phyloP scores from a whole-genome alignment of 2,797 vertebrate genomes.

The Enteromius treurensis region DNA sequence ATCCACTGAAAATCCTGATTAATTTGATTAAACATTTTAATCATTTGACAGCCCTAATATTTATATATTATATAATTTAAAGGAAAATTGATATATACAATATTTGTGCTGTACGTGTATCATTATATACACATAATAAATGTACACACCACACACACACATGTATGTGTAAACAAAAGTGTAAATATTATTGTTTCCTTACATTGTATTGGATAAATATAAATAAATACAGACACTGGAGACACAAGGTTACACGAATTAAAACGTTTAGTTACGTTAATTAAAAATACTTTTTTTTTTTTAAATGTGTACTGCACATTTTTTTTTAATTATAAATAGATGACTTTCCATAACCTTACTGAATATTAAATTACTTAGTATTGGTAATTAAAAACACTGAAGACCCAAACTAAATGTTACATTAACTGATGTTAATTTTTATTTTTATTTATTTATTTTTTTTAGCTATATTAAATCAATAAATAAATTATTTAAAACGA shows the following conservation, averaged over 20 bases:
- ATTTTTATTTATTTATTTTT: neutral
- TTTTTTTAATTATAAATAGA: neutral
- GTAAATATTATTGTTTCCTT: neutral
- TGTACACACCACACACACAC: no score
- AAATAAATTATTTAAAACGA: neutral
- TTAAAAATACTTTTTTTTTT: neutral
- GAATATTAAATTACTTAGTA: neutral
- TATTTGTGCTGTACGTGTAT: no score
- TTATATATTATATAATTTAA: no score
- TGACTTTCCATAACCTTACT: neutral
- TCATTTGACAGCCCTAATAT: no score
- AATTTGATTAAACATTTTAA: no score
- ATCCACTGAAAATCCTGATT: no score
- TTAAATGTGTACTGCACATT: neutral
- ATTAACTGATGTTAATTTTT: neutral
- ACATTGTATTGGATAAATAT: neutral
- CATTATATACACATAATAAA: no score
- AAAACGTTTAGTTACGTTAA: neutral
- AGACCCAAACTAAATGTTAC: neutral
- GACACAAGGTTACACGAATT: neutral
- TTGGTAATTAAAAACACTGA: neutral
- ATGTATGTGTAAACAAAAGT: neutral
- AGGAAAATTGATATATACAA: no score
- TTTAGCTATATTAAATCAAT: neutral
- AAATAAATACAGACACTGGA: neutral